A percentile compares a stretch with the other conserved stretches of the same genome.
Evolutionary conservation across 2,113 vertebrate species (phyloP).

Genomic region (Ciconia boyciana): DNA sequence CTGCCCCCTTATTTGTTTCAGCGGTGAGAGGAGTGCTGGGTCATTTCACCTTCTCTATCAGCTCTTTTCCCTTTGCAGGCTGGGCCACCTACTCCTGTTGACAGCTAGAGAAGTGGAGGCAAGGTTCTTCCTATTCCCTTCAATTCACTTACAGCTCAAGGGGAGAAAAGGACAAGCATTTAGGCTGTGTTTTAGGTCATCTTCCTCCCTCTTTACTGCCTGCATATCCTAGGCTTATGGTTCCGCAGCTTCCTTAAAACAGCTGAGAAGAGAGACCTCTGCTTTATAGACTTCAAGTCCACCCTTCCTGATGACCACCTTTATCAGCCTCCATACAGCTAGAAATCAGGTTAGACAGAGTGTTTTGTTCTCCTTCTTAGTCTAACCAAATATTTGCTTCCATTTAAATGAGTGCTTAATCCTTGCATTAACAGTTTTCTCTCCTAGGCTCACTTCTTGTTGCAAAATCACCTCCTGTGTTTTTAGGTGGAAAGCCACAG

Average conservation of each 20-base stretch:
- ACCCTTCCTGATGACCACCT: not conserved
- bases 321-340: not conserved
- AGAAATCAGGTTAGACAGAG: not conserved
- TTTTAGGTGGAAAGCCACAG: not conserved
- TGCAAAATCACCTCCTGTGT: not conserved
- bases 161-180: not conserved
- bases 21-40: not conserved
- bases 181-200: not conserved
- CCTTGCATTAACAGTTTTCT: not conserved
- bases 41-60: not conserved
- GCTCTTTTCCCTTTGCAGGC: too few species aligned
- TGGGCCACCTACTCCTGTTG: not conserved
- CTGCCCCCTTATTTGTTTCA: rapidly evolving
- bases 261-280: not conserved
- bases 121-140: not conserved
- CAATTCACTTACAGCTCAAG: not conserved
- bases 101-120: not conserved
- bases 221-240: not conserved
- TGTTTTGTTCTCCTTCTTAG: not conserved
- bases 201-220: not conserved
- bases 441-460: not conserved
- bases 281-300: not conserved
- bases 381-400: not conserved
- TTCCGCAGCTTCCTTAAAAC: not conserved
- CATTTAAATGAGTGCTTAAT: not conserved